Base-by-base conservation (phyloP, 1,140 invertebrate genomes). In the Papilio polytes region DNA sequence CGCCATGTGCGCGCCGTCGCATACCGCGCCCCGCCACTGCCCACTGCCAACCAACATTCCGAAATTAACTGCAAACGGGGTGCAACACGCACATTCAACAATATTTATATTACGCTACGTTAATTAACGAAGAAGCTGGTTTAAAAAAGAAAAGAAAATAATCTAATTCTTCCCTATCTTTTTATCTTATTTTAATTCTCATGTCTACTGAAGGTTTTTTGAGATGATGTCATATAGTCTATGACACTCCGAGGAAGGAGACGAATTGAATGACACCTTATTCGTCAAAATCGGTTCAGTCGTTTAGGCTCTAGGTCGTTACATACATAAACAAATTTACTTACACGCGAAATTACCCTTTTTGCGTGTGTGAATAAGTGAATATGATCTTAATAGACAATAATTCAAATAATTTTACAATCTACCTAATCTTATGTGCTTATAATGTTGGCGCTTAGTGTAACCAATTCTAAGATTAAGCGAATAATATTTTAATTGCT, bases 1-100 rank as follows among this genome's bases (percentile, higher is more conserved):
- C 87, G 87, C 90, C 92, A 94, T 92, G 91, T 94, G 93, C 53
- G 18, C 53, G 53, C 18, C 53, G 53, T 51, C 48, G 48, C 53
- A 56, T 56, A n/a, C 53, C 53, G 15, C 7, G 53, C 53, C 18
- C 53, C 53, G 18, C 53, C 53, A 7, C 53, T 9, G 53, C 53
- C 53, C 53, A 7, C 53, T 56, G 53, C 53, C 53, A 56, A n/a
- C 53, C 18, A n/a, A 83, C 84, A 84, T 81, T 82, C 89, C 85
- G 85, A 90, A 90, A 90, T 89, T 86, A 87, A 85, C 86, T 82
- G 81, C 70, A 83, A 76, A 56, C 76, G 15, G 73, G 20, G 46
- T 48, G 46, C 73, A 74, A 3, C 18, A 6, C n/a, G 12, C 13
- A 48, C 73, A 12, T 66, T 51, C n/a, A 51, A 18, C 13, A 53